A percentile compares a stretch with the other conserved stretches of the same genome.
These are phyloP conservation scores for Diadromus collaris DNA, from an alignment of 2,888 invertebrate species.

Conservation along the genomic window DNA sequence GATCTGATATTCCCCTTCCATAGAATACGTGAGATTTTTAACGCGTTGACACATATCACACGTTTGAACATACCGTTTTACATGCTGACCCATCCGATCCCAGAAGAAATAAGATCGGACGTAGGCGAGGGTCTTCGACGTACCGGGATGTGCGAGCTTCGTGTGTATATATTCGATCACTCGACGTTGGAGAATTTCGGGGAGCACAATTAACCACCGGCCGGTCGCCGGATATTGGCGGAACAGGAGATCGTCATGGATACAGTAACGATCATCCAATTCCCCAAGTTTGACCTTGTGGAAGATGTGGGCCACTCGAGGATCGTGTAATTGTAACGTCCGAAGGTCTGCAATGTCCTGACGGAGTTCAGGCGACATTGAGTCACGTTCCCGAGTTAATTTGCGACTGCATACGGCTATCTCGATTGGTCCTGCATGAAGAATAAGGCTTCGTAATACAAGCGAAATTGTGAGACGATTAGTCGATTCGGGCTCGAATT, in stretches of 20 bases:
- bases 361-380: no score
- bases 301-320: no score
- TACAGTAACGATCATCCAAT: no score
- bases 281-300: no score
- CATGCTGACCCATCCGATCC: not conserved
- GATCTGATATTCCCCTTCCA: conserved; percentile 3
- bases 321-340: no score
- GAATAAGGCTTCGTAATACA: no score
- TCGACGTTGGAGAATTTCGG: not conserved
- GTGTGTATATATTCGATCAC: conserved; percentile 11
- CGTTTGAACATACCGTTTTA: not conserved
- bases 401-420: no score
- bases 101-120: not conserved
- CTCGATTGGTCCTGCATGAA: no score
- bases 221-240: not conserved
- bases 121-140: not conserved
- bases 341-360: no score
- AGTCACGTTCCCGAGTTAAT: no score
- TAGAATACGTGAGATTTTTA: not conserved
- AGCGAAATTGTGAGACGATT: no score
- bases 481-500: not conserved
- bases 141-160: conserved; percentile 24
- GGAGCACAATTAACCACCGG: conserved; percentile 4
- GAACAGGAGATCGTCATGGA: not conserved
- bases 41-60: conserved; percentile 17